phyloP scores from a whole-genome alignment of 2,888 invertebrate genomes.

The Cyrtodaria siliqua region DNA sequence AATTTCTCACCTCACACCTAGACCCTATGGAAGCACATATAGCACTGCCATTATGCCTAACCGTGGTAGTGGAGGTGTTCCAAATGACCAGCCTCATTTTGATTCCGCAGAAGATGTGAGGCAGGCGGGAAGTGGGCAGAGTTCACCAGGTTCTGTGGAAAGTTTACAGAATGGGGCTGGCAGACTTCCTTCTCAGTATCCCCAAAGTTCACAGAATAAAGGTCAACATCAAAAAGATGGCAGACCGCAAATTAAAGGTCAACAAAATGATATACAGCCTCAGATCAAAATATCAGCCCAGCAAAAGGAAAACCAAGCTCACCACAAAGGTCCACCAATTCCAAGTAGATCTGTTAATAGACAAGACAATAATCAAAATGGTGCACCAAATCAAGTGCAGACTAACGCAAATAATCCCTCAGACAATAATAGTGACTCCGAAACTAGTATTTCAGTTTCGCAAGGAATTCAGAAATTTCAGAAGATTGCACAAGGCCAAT shows the following conservation, averaged over 20 bases:
- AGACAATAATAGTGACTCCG: conserved; percentile 42
- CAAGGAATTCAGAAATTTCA: conserved; percentile 62
- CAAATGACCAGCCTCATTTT: conserved; percentile 66
- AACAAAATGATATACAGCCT: background rate
- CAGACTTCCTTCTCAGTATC: too few species aligned
- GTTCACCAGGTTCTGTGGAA: conserved; percentile 82
- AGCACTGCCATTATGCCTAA: conserved; percentile 71
- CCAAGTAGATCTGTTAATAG: conserved; percentile 42
- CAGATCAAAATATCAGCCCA: background rate
- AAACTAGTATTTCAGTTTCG: conserved; percentile 56
- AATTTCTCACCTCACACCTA: conserved; percentile 75
- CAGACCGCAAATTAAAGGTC: conserved; percentile 8
- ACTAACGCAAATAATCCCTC: conserved; percentile 2
- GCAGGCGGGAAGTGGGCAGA: conserved; percentile 83
- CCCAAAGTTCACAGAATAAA: too few species aligned
- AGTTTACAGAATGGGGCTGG: conserved; percentile 65
- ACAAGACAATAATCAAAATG: conserved; percentile 8
- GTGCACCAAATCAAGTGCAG: conserved; percentile 11
- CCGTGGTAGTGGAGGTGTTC: conserved; percentile 47
- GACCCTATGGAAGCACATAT: conserved; percentile 81
- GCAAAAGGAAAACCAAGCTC: background rate
- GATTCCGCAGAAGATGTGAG: conserved; percentile 78
- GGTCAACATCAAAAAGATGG: conserved; percentile 25
- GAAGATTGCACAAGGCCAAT: conserved; percentile 45
- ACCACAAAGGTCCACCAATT: conserved; percentile 38